Evolutionary conservation across 1,140 invertebrate genomes (phyloP).

Genomic region (Chrysomallon squamiferum): DNA sequence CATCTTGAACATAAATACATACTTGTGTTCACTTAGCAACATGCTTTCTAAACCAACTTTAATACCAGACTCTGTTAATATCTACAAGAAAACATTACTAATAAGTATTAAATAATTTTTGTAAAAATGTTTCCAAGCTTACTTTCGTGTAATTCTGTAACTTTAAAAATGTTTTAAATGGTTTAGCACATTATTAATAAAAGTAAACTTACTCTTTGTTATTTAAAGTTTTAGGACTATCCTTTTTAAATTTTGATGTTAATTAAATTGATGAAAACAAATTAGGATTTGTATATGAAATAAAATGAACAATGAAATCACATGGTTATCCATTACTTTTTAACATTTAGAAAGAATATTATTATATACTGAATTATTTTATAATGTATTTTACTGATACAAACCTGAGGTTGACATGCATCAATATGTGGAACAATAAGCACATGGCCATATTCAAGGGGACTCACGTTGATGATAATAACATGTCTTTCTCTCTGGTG

Average conservation of each 20-base stretch:
- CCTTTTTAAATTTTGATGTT: neutral
- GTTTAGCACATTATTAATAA: neutral
- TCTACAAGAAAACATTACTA: constrained; percentile 14
- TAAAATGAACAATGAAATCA: too few relatives aligned
- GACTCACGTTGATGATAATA: constrained; percentile 74
- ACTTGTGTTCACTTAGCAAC: constrained; percentile 47
- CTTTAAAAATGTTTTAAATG: neutral
- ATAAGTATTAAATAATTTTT: neutral
- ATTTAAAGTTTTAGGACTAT: neutral
- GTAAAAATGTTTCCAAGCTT: neutral
- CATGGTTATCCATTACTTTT: too few relatives aligned
- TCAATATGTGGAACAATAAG: constrained; percentile 71
- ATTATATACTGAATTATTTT: too few relatives aligned
- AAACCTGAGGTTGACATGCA: constrained; percentile 69
- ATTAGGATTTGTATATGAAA: too few relatives aligned
- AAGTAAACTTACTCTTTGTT: neutral
- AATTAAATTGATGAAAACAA: neutral
- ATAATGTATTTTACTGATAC: too few relatives aligned
- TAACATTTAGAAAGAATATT: too few relatives aligned
- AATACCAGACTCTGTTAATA: constrained; percentile 29
- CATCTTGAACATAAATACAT: too few relatives aligned
- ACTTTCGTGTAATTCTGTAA: neutral
- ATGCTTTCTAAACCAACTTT: constrained; percentile 37
- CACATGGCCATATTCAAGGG: constrained; percentile 73
- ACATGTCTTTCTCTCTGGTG: constrained; percentile 20